Evolutionary conservation across 2,888 invertebrate species (phyloP), one percentile per base, ranked within the genome.

Genomic region (Amiota minor): DNA sequence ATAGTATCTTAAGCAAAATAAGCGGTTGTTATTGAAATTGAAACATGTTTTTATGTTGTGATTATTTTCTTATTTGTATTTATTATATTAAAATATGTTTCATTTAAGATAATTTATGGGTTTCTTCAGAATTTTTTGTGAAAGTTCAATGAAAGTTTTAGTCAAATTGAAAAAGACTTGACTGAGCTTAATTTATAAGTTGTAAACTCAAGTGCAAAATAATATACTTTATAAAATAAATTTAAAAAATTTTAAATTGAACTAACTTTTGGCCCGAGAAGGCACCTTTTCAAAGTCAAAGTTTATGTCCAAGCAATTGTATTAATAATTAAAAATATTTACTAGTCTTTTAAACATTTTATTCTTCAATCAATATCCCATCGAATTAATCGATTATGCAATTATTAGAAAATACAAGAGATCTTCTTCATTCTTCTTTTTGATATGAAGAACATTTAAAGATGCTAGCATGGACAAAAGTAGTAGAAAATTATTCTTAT

Each of bases 11-110:
- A 50, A 68, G 50, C 62, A 12, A 45, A 62, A 62, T 62, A 45
- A 62, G 62, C 62, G 62, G 14, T 23, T 65, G 9, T 50, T 68
- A 68, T 68, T 53, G 67, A 53, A 68, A 68, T 68, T 35, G 67
- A 68, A 68, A 53, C 67, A 68, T 68, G 67, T 68, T 68, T 50
- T 20, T 35, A 53, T 50, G 67, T 53, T 49, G 67, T 68, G 18
- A 68, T 68, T 68, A 68, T 68, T 68, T 68, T 68, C 67, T 68
- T 68, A 68, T 68, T 68, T 68, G 67, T 68, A 68, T 68, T 68
- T 68, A 68, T 68, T 68, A 68, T 68, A 68, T 68, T 68, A 68
- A 68, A 68, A 68, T 68, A 68, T 68, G 67, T 68, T 68, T 68
- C 67, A 68, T 68, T 68, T 53, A 35, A 23, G 67, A 68, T 68